Percentiles rank a stretch among this genome's conserved stretches.
Evolutionary conservation across 2,797 vertebrate genomes (phyloP).

Genomic region (Arrhamphus sclerolepis): DNA sequence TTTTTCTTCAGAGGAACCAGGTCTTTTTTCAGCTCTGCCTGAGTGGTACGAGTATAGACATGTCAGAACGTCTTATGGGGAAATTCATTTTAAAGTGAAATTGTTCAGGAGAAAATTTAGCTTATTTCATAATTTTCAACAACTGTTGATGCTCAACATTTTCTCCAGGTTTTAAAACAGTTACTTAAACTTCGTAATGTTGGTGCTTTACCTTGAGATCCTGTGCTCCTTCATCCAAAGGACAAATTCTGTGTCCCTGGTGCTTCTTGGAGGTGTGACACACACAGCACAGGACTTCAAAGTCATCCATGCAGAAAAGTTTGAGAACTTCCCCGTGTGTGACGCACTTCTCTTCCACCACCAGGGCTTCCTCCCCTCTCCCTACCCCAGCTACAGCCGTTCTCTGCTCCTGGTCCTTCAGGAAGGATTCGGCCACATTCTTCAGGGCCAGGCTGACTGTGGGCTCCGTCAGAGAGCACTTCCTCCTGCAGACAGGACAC

Average conservation of each 20-base stretch:
- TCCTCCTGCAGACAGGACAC: constrained; percentile 82
- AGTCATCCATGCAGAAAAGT: constrained; percentile 80
- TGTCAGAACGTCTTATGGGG: background rate
- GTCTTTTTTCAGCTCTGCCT: constrained; percentile 76
- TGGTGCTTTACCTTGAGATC: constrained; percentile 78
- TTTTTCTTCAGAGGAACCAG: constrained; percentile 79
- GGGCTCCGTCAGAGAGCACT: constrained; percentile 81
- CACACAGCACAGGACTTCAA: constrained; percentile 81
- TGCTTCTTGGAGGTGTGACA: constrained; percentile 85
- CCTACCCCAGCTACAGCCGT: accelerated
- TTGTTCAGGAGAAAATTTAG: no score
- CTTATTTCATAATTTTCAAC: no score
- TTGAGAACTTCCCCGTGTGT: constrained; percentile 78
- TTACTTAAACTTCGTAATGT: background rate
- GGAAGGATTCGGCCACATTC: constrained; percentile 81
- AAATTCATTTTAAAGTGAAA: background rate
- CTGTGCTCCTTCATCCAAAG: constrained; percentile 80
- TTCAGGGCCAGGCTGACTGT: constrained; percentile 82
- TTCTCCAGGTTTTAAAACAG: background rate
- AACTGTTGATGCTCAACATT: no score
- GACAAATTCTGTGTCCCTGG: constrained; percentile 78
- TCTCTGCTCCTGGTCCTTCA: constrained; percentile 67
- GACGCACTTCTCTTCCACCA: constrained; percentile 61
- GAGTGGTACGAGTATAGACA: background rate
- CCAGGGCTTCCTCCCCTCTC: background rate